Conservation (phyloP, 2,113 vertebrate genomes). For the Gavia stellata region DNA sequence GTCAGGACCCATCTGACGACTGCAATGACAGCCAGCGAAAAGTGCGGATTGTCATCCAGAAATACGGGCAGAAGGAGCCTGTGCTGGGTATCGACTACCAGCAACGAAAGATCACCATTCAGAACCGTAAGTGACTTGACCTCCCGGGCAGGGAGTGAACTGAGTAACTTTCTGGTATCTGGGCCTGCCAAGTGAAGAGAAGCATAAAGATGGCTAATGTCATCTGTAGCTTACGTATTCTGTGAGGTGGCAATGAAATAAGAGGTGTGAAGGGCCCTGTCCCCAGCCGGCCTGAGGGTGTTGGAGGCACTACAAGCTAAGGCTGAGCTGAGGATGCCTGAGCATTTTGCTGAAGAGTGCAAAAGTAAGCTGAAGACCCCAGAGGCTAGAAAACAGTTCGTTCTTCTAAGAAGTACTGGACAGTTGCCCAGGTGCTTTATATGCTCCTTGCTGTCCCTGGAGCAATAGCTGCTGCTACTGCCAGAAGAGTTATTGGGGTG, state of each 20-base stretch:
- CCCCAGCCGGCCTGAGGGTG: neutral
- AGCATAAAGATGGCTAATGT: neutral
- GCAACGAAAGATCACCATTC: conserved; percentile 87
- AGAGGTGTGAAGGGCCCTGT: neutral
- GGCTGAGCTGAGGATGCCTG: neutral
- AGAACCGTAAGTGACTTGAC: conserved; percentile 81
- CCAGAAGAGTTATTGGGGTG: neutral
- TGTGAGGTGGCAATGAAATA: neutral
- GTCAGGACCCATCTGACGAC: conserved; percentile 87
- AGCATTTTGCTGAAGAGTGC: neutral
- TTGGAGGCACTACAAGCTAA: neutral
- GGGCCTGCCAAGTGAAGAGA: neutral
- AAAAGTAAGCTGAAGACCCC: neutral
- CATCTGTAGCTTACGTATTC: neutral
- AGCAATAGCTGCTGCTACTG: neutral
- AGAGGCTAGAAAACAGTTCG: neutral
- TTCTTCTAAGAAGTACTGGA: neutral
- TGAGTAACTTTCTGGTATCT: neutral
- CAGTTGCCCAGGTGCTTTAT: neutral
- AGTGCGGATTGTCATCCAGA: conserved; percentile 86
- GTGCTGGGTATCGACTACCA: conserved; percentile 85
- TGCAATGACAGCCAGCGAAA: conserved; percentile 88
- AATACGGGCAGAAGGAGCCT: conserved; percentile 79
- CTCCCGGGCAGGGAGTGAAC: neutral
- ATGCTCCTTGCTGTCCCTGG: neutral